Evolutionary conservation across 1,140 invertebrate species (phyloP), one percentile per base, ranked within the genome.

Genomic region (Akabosia matsudoensis): DNA sequence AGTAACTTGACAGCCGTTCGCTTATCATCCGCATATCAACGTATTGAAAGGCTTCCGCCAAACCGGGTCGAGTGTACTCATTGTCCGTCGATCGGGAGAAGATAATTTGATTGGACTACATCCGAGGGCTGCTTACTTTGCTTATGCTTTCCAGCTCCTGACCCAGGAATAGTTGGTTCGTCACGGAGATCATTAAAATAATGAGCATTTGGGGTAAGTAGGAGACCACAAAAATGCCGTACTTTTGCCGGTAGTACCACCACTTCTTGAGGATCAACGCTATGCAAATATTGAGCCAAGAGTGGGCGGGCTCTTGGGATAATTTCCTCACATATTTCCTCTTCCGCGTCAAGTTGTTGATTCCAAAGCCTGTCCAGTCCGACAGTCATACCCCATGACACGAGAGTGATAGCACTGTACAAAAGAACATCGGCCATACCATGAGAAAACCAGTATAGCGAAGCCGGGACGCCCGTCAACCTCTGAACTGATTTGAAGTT

Each of bases 1-100:
- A 45, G 3, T 14, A 34, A 14, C 45, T 51, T 24, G 16, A 34
- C 10, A 10, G 2, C n/a, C 2, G 45, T 13, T 7, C 7, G 10
- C 4, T 72, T 34, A 22, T 51, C 70, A 14, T 72, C 37, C 70
- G 18, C 24, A 7, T 28, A 22, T 26, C 14, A 3, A 72, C 70
- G n/a, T 37, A 24, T 18, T 45, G 18, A 72, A 72, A 72, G n/a
- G 33, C 37, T 22, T 34, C 70, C 26, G 2, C 31, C 70, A 33
- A 72, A 14, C 33, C 70, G 33, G 1, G 16, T 22, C 70, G 33
- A 14, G 22, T 51, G 4, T 45, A 1, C 33, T 51, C 37, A 22
- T 72, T 72, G 30, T 72, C 70, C 28, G 33, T 34, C 13, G 70
- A 51, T 22, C n/a, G n/a, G n/a, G n/a, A n/a, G n/a, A n/a, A n/a